Conservation (phyloP, 2,888 invertebrate genomes). For the Schrankia costaestrigalis region DNA sequence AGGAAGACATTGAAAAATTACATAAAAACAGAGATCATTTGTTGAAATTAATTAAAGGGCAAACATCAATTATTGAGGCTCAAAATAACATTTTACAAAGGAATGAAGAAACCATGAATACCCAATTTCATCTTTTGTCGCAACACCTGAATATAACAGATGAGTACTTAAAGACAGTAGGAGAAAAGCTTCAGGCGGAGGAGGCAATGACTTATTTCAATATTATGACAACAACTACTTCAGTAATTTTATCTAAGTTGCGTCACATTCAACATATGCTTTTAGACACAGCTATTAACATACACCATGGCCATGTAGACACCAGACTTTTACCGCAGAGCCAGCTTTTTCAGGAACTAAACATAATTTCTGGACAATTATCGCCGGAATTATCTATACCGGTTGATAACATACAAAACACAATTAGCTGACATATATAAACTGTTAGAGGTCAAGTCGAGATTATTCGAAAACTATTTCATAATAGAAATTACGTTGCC, state of each 20-base stretch:
- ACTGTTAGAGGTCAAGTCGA: too few relatives aligned
- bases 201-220: background rate
- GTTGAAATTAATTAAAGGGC: background rate
- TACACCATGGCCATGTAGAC: background rate
- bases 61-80: background rate
- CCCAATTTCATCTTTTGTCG: background rate
- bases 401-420: background rate
- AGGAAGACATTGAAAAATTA: slow-evolving; percentile 1
- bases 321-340: background rate
- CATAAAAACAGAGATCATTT: background rate
- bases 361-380: background rate
- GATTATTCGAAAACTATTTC: too few relatives aligned
- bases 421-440: too few relatives aligned
- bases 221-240: background rate
- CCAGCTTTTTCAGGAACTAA: background rate
- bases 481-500: too few relatives aligned
- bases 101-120: background rate
- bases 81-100: background rate
- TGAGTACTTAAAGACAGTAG: background rate
- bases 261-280: background rate
- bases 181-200: background rate
- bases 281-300: background rate
- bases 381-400: background rate
- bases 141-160: background rate
- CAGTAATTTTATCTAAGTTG: background rate